phyloP scores from a whole-genome alignment of 2,797 vertebrate species.

The Coregonus ussuriensis region DNA sequence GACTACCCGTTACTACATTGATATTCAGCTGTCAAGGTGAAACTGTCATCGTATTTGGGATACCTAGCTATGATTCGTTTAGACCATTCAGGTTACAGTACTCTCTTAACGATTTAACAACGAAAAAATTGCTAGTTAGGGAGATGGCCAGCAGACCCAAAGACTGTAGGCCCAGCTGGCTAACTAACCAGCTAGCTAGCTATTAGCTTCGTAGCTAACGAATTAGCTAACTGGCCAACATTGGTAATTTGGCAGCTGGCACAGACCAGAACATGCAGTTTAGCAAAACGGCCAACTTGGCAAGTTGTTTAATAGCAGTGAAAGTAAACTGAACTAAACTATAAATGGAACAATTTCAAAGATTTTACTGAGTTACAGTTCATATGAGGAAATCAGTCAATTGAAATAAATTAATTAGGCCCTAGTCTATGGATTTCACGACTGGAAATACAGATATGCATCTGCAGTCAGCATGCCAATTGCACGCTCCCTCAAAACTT shows the following conservation, averaged over 20 bases:
- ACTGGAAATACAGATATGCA: too few relatives aligned
- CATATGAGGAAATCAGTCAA: too few relatives aligned
- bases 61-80: neutral
- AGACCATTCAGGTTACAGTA: neutral
- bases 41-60: conserved; percentile 8
- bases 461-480: too few relatives aligned
- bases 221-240: neutral
- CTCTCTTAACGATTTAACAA: neutral
- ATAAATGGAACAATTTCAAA: too few relatives aligned
- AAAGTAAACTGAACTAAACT: neutral
- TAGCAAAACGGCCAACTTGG: neutral
- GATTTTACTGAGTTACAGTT: too few relatives aligned
- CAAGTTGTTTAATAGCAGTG: neutral
- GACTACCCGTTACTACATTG: neutral
- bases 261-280: neutral
- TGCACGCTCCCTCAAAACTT: too few relatives aligned
- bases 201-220: neutral
- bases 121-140: neutral
- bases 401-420: too few relatives aligned
- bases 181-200: neutral
- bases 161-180: neutral
- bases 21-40: conserved; percentile 19
- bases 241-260: conserved; percentile 4
- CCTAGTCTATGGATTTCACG: too few relatives aligned
- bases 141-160: neutral